Base-by-base conservation (phyloP, 2,113 vertebrate genomes). In the Equus quagga region DNA sequence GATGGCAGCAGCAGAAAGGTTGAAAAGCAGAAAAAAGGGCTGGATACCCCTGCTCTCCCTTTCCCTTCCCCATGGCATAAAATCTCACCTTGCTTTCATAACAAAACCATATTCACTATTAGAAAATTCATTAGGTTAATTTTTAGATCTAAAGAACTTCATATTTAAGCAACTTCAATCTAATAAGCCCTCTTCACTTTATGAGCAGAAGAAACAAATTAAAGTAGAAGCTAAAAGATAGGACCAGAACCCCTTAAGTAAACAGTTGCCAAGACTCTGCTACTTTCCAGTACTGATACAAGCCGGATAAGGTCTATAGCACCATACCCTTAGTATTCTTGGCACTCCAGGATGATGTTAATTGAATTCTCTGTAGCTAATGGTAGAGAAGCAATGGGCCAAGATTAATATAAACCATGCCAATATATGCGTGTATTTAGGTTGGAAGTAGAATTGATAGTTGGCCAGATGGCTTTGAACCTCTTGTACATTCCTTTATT, bases 1-100 rank as follows among this genome's bases (percentile, higher is more conserved):
- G 96, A 51, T 94, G 91, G 79, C 92, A 96, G 92, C 67, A 96
- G 31, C 41, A 94, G 65, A 92, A 97, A 81, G 51, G 64, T 58
- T 76, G 23, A 78, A 92, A 84, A 64, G 11, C 23, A 84, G 54
- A 19, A 64, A 33, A 60, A 81, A n/a, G 23, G 3, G 5, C 46
- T 81, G 46, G 26, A 58, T 62, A 11, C 5, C n/a, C n/a, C 14
- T 33, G 9, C 2, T 9, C 8, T 81, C 12, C 8, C 46, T 78
- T 62, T 56, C 58, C 21, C 12, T 87, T 49, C 6, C n/a, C 49
- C 33, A 15, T 64, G 7, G 8, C 31, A 86, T 41, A 64, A 84
- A 79, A 60, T 75, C 19, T 87, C 28, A 36, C 15, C 51, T 90
- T 75, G 13, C 51, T 88, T 83, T 93, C 23, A 60, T 83, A 93